Conservation (phyloP, 2,797 vertebrate species). For the Heterohyrax brucei region DNA sequence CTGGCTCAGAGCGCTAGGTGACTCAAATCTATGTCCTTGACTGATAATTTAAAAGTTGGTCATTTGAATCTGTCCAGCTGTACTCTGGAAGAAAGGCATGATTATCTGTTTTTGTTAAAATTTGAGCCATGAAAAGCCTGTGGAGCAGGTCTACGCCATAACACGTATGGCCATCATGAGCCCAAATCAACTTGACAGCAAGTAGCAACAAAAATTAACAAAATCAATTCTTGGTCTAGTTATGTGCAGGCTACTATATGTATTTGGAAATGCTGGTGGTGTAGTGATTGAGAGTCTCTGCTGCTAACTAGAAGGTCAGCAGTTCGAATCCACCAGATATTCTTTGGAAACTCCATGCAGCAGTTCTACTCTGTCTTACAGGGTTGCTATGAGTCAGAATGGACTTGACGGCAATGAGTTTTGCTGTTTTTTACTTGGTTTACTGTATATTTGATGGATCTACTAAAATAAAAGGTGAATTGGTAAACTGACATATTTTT, state of each 20-base stretch:
- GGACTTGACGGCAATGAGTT: too few relatives aligned
- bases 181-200: background rate
- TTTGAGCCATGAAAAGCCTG: background rate
- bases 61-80: too few relatives aligned
- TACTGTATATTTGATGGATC: background rate
- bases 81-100: background rate
- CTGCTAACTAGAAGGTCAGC: too few relatives aligned
- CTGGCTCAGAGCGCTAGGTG: too few relatives aligned
- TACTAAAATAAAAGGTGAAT: conserved; percentile 16
- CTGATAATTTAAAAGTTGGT: too few relatives aligned
- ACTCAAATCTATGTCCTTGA: too few relatives aligned
- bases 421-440: background rate
- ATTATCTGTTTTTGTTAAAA: background rate
- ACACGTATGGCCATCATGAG: background rate
- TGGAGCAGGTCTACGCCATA: background rate
- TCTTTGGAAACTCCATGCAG: too few relatives aligned
- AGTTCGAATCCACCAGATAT: too few relatives aligned
- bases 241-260: background rate
- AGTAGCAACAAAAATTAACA: background rate
- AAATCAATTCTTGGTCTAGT: background rate
- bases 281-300: too few relatives aligned
- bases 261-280: too few relatives aligned
- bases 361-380: too few relatives aligned
- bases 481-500: background rate
- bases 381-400: too few relatives aligned